Conservation (phyloP, 2,888 invertebrate genomes). For the Xestobium rufovillosum region DNA sequence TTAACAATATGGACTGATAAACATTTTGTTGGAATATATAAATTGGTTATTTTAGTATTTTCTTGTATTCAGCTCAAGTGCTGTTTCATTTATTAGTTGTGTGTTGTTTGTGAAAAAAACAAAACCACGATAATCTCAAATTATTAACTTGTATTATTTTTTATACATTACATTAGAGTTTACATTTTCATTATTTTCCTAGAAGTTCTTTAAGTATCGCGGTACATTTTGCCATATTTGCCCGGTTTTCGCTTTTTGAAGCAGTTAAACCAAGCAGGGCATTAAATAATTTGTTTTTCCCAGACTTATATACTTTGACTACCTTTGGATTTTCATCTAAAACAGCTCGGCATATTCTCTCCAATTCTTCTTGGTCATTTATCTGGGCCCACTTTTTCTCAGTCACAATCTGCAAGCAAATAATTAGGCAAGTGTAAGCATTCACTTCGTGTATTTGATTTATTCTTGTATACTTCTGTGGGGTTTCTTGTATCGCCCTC, state of each 20-base stretch:
- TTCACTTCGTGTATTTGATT: slow-evolving; percentile 2
- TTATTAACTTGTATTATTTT: slow-evolving; percentile 1
- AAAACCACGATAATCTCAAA: background rate
- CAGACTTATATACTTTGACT: slow-evolving; percentile 58
- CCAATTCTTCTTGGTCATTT: slow-evolving; percentile 52
- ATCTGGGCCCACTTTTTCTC: slow-evolving; percentile 60
- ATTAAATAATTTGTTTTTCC: slow-evolving; percentile 62
- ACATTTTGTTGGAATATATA: too few species aligned
- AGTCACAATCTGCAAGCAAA: slow-evolving; percentile 47
- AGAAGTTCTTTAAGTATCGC: slow-evolving; percentile 56
- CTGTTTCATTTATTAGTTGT: background rate
- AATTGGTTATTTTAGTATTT: too few species aligned
- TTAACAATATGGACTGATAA: too few species aligned
- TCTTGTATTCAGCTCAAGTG: background rate
- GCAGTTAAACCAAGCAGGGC: slow-evolving; percentile 56
- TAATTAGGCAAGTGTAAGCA: slow-evolving; percentile 8
- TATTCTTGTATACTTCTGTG: slow-evolving; percentile 35
- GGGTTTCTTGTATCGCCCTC: slow-evolving; percentile 41
- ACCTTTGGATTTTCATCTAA: slow-evolving; percentile 59
- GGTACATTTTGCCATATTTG: slow-evolving; percentile 59
- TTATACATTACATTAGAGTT: too few species aligned
- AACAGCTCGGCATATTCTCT: slow-evolving; percentile 52
- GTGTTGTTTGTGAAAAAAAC: background rate
- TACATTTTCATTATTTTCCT: slow-evolving; percentile 42
- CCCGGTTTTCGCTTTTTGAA: slow-evolving; percentile 52